phyloP scores from a whole-genome alignment of 2,888 invertebrate genomes.

The Allacma fusca region DNA sequence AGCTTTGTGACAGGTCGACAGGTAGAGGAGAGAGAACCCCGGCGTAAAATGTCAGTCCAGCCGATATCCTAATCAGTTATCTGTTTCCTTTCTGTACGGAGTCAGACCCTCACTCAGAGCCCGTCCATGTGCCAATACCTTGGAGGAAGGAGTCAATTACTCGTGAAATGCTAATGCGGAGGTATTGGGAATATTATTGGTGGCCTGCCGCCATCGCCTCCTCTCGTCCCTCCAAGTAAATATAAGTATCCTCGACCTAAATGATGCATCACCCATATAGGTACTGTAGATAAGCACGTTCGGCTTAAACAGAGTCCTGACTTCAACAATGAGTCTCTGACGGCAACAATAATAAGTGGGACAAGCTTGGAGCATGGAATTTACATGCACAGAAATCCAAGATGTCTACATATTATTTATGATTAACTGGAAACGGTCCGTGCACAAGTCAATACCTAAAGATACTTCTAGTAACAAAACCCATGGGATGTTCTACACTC shows the following conservation, averaged over 20 bases:
- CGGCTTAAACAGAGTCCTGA: background rate
- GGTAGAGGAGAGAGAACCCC: slow-evolving; percentile 23
- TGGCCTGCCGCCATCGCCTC: slow-evolving; percentile 39
- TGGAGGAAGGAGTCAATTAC: slow-evolving; percentile 40
- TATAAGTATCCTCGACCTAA: slow-evolving; percentile 17
- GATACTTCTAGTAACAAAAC: too few relatives aligned
- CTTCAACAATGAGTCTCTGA: background rate
- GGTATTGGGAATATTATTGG: slow-evolving; percentile 44
- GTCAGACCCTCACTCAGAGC: slow-evolving; percentile 33
- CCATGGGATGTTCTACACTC: too few relatives aligned
- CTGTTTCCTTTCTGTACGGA: slow-evolving; percentile 39
- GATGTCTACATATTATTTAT: background rate
- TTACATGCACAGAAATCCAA: too few relatives aligned
- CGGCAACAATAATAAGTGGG: background rate
- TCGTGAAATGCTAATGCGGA: slow-evolving; percentile 44
- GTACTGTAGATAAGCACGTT: background rate
- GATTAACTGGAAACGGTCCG: background rate
- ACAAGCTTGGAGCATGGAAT: background rate
- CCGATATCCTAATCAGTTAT: slow-evolving; percentile 43
- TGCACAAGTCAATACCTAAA: background rate
- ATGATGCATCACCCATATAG: background rate
- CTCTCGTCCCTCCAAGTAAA: background rate
- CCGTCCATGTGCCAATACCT: slow-evolving; percentile 44
- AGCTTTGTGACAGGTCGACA: slow-evolving; percentile 24
- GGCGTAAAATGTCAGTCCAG: slow-evolving; percentile 35